Base-by-base conservation (phyloP, 2,888 invertebrate species). In the Rambutsinella grinnellia region DNA sequence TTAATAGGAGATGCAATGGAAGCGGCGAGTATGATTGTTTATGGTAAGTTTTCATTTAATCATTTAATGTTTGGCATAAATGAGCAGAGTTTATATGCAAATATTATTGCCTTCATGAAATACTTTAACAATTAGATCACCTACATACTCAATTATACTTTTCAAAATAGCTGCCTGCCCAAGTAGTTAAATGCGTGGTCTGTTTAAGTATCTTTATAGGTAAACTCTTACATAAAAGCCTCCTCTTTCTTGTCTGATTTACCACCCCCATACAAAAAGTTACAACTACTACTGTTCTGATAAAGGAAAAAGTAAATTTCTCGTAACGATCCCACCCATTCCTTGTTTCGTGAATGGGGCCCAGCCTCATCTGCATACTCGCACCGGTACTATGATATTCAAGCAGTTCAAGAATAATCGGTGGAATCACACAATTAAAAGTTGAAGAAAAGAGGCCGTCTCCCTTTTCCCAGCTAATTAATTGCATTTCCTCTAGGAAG, bases 21-120 rank as follows among this genome's bases (percentile, higher is more conserved):
- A 66, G 76, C 76, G 13, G 81, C 76, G 8, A 67, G 70, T 17
- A 83, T 83, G 83, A 79, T 83, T 54, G 81, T 83, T 36, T 83
- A 79, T 56, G 80, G 83, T 83, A 70, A 79, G 81, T 70, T n/a
- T n/a, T n/a, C n/a, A n/a, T n/a, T n/a, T n/a, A n/a, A n/a, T n/a
- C n/a, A n/a, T n/a, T n/a, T n/a, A n/a, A n/a, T n/a, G n/a, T n/a
- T n/a, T n/a, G n/a, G n/a, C n/a, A n/a, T n/a, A n/a, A n/a, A n/a
- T n/a, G n/a, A n/a, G n/a, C n/a, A n/a, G n/a, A n/a, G n/a, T n/a
- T n/a, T n/a, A n/a, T n/a, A n/a, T n/a, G n/a, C n/a, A n/a, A n/a
- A n/a, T n/a, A n/a, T n/a, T n/a, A n/a, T n/a, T n/a, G n/a, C n/a
- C n/a, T n/a, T n/a, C n/a, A n/a, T n/a, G n/a, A n/a, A n/a, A n/a